Evolutionary conservation across 2,797 vertebrate genomes (phyloP).

Genomic region (Melanotaenia boesemani): DNA sequence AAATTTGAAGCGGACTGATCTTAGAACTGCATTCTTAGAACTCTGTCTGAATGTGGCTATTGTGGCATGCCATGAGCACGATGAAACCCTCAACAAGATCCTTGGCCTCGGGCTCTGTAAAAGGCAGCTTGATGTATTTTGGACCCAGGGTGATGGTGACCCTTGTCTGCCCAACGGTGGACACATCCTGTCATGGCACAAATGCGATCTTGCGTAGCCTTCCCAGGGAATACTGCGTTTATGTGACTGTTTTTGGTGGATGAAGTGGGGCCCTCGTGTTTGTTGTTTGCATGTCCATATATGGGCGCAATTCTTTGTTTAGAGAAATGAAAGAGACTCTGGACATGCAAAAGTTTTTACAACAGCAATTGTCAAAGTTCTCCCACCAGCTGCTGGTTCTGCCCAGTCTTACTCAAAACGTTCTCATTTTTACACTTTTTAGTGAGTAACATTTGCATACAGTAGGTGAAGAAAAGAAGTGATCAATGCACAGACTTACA

Average conservation of each 20-base stretch:
- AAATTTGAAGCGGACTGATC: no score
- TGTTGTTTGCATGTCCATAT: not conserved
- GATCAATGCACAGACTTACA: no score
- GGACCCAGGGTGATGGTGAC: constrained; percentile 1
- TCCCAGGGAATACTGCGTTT: not conserved
- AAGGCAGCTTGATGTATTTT: not conserved
- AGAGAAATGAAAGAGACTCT: not conserved
- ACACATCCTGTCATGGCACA: not conserved
- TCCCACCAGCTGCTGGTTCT: constrained; percentile 16
- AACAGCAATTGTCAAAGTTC: not conserved
- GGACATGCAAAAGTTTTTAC: not conserved
- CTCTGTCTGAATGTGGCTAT: no score
- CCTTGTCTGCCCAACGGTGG: not conserved
- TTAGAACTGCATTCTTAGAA: no score
- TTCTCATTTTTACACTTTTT: not conserved
- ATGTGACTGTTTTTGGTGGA: no score
- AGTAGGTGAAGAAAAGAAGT: no score
- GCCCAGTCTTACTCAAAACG: not conserved
- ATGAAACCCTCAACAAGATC: not conserved
- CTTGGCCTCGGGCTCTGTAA: not conserved
- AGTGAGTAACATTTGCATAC: no score
- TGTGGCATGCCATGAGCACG: no score
- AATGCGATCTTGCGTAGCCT: not conserved
- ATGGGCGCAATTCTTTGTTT: not conserved
- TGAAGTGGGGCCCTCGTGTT: not conserved